These are phyloP conservation scores for Plectropomus leopardus DNA, from an alignment of 2,113 vertebrate genomes.

Conservation along the genomic window DNA sequence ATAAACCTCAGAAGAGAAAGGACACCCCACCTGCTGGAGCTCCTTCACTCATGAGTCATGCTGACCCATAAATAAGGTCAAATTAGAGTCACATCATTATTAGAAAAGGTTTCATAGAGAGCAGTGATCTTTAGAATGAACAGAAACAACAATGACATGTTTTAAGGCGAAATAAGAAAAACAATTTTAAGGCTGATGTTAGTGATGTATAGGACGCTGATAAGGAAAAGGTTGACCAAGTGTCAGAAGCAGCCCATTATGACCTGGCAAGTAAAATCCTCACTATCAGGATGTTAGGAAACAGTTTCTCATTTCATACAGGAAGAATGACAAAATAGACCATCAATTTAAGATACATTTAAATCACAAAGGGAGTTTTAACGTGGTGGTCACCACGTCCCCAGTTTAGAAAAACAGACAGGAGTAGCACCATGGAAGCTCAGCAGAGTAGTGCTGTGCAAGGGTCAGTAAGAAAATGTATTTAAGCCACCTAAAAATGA, in stretches of 20 bases:
- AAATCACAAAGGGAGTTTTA: too few relatives aligned
- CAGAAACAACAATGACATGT: too few relatives aligned
- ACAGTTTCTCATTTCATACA: not conserved
- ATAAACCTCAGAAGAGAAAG: conserved; percentile 60
- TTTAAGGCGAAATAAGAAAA: too few relatives aligned
- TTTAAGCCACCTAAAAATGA: too few relatives aligned
- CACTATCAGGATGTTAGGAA: conserved; percentile 3
- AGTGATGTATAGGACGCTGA: conserved; percentile 1
- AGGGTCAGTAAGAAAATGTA: too few relatives aligned
- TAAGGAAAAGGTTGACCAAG: conserved; percentile 10
- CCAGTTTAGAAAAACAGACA: too few relatives aligned
- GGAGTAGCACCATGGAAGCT: too few relatives aligned
- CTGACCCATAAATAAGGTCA: conserved; percentile 32
- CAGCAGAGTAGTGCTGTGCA: too few relatives aligned
- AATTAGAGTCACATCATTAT: conserved; percentile 4
- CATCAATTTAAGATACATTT: too few relatives aligned
- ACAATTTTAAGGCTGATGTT: not conserved
- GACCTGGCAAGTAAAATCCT: not conserved
- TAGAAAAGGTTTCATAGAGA: conserved; percentile 3
- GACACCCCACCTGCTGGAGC: conserved; percentile 42
- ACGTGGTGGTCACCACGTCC: too few relatives aligned
- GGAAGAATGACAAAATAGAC: too few relatives aligned
- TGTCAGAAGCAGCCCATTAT: conserved; percentile 23
- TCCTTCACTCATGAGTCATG: conserved; percentile 49
- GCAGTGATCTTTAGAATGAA: not conserved